Evolutionary conservation across 1,140 invertebrate species (phyloP), one percentile per base, ranked within the genome.

Genomic region (Lysiphlebus fabarum): DNA sequence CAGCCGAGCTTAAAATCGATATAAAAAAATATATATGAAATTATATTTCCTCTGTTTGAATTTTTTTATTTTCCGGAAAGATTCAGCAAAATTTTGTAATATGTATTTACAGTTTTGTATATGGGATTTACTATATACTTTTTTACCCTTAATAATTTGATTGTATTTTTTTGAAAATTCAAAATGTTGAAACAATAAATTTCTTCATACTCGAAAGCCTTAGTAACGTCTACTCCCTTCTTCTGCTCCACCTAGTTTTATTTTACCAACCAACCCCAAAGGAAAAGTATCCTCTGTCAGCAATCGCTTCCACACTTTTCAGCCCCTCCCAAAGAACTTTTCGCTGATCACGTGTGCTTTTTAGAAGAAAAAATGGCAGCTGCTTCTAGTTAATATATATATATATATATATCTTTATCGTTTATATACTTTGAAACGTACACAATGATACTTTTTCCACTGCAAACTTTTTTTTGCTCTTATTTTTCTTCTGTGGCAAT

Each of bases 351-450:
- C 26, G 47, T 7, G 38, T 7, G 10, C 38, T 40, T 11, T 40
- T 11, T 7, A 40, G 38, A 71, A 67, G 71, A 75, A 75, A 75
- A 76, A 75, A 76, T 76, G 73, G 74, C 74, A 75, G 72, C 74
- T 76, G 70, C 63, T 17, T 12, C 44, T 41, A 11, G 17, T 26
- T 26, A 26, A 26, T 26, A 26, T 26, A 26, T 26, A 26, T 26
- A 26, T 26, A 26, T 26, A 26, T 26, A 26, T 26, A 4, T 4
- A 26, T 26, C 17, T 26, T 26, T 4, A 26, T 26, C 2, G 17
- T 26, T 26, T 26, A 26, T 26, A 26, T 26, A 26, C 17, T 26
- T 26, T 26, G 17, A 26, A 26, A 26, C 17, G 17, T 26, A 4
- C 17, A 26, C 17, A 26, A 26, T 26, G 17, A 26, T 26, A 26